These are phyloP conservation scores for Parambassis ranga DNA, from an alignment of 2,797 vertebrate genomes.

Conservation along the genomic window DNA sequence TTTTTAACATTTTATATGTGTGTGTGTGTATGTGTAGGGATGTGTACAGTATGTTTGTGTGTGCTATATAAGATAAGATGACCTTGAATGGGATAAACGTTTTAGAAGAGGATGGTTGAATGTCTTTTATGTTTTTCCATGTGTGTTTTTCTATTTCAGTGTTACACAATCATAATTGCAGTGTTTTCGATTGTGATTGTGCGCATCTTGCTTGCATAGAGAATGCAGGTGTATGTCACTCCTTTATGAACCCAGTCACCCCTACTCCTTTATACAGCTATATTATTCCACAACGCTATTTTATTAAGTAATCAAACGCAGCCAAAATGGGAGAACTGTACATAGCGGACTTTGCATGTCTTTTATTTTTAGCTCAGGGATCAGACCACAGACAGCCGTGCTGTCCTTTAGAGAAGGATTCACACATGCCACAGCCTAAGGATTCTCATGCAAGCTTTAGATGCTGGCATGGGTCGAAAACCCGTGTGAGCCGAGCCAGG, in stretches of 20 bases:
- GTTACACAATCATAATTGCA: slow-evolving; percentile 7
- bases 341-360: slow-evolving; percentile 30
- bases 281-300: slow-evolving; percentile 12
- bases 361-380: slow-evolving; percentile 70
- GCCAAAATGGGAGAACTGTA: slow-evolving; percentile 18
- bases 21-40: slow-evolving; percentile 15
- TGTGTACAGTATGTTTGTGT: slow-evolving; percentile 51
- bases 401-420: slow-evolving; percentile 42
- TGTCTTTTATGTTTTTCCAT: slow-evolving; percentile 46
- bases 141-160: not conserved
- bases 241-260: slow-evolving; percentile 32
- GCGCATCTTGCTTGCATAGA: slow-evolving; percentile 1
- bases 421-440: slow-evolving; percentile 16
- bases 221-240: slow-evolving; percentile 34
- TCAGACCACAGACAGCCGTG: slow-evolving; percentile 39
- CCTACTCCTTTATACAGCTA: not conserved
- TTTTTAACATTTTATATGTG: slow-evolving; percentile 62
- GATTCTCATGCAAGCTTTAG: slow-evolving; percentile 49
- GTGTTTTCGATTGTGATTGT: not conserved
- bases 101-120: slow-evolving; percentile 35
- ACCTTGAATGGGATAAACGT: slow-evolving; percentile 39
- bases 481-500: slow-evolving; percentile 40
- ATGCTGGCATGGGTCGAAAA: slow-evolving; percentile 39
- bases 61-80: slow-evolving; percentile 44
- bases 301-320: slow-evolving; percentile 49